Base-by-base conservation (phyloP, 2,797 vertebrate genomes). In the Otolemur crassicaudatus region DNA sequence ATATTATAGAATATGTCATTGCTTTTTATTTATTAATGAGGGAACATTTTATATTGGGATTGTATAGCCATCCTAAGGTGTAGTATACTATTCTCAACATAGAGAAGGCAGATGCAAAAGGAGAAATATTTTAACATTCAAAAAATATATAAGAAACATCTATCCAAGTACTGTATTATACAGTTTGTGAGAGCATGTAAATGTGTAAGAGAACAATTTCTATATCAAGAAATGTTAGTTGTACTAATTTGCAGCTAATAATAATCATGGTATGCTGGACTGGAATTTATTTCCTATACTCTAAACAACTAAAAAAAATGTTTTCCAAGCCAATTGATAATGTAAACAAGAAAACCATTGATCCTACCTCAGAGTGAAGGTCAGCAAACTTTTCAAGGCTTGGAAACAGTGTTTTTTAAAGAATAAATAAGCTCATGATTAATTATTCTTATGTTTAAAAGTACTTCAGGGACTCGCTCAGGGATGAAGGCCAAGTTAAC, bases 381-480 rank as follows among this genome's bases (percentile, higher is more conserved):
- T 95, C 67, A 89, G 31, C 25, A 94, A 95, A 80, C 61, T 76
- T 96, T 92, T 81, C 22, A 70, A 93, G 65, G 9, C 60, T 95
- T 94, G 40, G 23, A 92, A 94, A 70, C 10, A 91, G 23, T 73
- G 34, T 34, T 75, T 65, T 31, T 94, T 87, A 97, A 96, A 95
- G 87, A 93, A 46, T 81, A 93, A 95, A 93, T 87, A 80, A 93
- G 40, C 56, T 92, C 80, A 43, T 87, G 83, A 87, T 87, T 90
- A 95, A 87, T 85, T 53, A 81, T 79, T 92, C n/a, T 77, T 95
- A 89, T 90, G 75, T 93, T 87, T 87, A 76, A 95, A 91, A 93
- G 37, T 79, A 87, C 67, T 97, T 67, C 79, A 20, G 84, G 49
- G 80, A 40, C 63, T 95, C 46, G 34, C 8, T 90, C 25, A 94